Evolutionary conservation across 2,113 vertebrate genomes (phyloP), one percentile per base, ranked within the genome.

Genomic region (Ammodytes marinus): DNA sequence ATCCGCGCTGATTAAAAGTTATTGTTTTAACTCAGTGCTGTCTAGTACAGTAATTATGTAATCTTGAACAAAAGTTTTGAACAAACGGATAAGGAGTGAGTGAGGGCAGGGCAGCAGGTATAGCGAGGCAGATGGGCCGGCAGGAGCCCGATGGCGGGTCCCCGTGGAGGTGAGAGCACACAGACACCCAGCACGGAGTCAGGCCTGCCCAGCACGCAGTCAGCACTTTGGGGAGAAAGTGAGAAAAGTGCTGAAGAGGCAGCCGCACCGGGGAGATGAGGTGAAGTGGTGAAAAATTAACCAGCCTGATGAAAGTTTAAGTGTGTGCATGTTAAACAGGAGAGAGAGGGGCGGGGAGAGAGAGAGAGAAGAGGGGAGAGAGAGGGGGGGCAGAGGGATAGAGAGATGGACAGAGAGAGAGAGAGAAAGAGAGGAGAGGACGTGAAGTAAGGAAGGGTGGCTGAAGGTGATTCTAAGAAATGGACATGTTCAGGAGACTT

Each of bases 231-330:
- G 76, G 59, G 47, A 85, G 74, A 86, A 88, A 72, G 50, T 70
- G 67, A 45, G 67, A 77, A 27, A 90, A 88, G 71, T 89, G 92
- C 94, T 91, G 90, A 92, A 77, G 67, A 11, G 67, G 88, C 90
- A 82, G 67, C 49, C 53, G 49, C 4, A 27, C 27, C 74, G 35
- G 57, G 71, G 80, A 66, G 70, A 82, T 45, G 85, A 88, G 83
- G 88, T 89, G 83, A 90, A 85, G 87, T 88, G 86, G 84, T 91
- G 88, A 92, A 90, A 89, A 87, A 88, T 83, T 89, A 89, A 92
- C 83, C 73, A 88, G 76, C 77, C 74, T 84, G 86, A 93, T 93
- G 86, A 89, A 93, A 91, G 88, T 88, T 91, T 89, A 89, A 88
- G 86, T 81, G 85, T 81, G 85, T 82, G 90, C 88, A 92, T 88